A percentile compares a stretch with the other conserved stretches of the same genome.
Conservation (phyloP, 2,888 invertebrate genomes). For the Panorpa germanica region DNA sequence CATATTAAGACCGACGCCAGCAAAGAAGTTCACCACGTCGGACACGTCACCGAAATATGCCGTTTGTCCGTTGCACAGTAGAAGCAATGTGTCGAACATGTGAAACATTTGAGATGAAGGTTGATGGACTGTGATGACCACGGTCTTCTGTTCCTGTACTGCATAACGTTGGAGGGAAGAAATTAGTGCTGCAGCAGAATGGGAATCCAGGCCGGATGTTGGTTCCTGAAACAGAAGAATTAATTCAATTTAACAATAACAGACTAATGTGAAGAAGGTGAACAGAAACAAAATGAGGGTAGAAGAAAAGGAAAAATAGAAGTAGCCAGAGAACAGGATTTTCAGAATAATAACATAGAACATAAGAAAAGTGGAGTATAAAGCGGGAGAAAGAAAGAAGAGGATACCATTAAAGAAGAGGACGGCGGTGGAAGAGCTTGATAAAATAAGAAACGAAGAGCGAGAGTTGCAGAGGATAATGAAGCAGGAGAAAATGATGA, state of each 20-base stretch:
- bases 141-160: conserved; percentile 54
- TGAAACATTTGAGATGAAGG: conserved; percentile 72
- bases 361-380: no score
- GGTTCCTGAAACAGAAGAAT: conserved; percentile 41
- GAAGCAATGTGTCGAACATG: conserved; percentile 56
- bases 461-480: no score
- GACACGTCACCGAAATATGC: conserved; percentile 58
- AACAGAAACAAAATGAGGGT: conserved; percentile 1
- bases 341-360: no score
- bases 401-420: no score
- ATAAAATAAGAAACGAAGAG: no score
- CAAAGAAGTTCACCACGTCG: conserved; percentile 53
- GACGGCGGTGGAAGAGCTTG: no score
- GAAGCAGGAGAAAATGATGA: no score
- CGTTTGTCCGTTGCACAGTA: conserved; percentile 49
- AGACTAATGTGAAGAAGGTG: conserved; percentile 1
- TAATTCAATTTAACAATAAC: not conserved
- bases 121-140: conserved; percentile 64
- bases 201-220: conserved; percentile 65
- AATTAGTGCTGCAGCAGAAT: conserved; percentile 57
- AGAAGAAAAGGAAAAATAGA: conserved; percentile 7
- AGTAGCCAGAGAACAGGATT: not conserved
- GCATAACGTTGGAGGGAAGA: conserved; percentile 53
- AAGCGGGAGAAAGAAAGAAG: no score
- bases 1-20: conserved; percentile 46